Base-by-base conservation (phyloP, 2,888 invertebrate species). In the Anorthoa munda region DNA sequence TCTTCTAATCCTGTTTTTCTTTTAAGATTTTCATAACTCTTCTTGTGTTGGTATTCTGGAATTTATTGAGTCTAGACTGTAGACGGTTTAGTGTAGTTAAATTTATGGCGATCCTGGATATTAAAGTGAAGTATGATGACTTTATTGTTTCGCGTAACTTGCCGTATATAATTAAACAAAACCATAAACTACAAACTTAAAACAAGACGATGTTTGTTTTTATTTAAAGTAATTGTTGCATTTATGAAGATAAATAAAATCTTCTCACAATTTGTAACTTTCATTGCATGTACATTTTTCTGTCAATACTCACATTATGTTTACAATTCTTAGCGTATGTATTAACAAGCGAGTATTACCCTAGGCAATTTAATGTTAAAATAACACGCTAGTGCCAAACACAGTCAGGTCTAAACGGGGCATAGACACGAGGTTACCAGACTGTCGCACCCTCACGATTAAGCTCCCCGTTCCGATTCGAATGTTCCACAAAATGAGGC, bases 371-470 rank as follows among this genome's bases (percentile, higher is more conserved):
- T 21, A 64, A 61, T 60, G 17, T 61, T 67, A 59, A 73, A 66
- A 59, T 66, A 76, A 45, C 66, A 59, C n/a, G 75, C 68, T 26
- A 75, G 68, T 75, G 13, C 45, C 48, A 72, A 73, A 50, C 56
- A 53, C 45, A 58, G 51, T 66, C 63, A 23, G 51, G 56, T 76
- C 63, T 83, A 79, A 90, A 90, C 87, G 77, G 53, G 64, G 85
- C 91, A 89, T 85, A 85, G 87, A 86, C 85, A 71, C 81, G 79
- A 84, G 79, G 79, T 84, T 81, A 85, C 87, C 90, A 90, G 90
- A 88, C 90, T 89, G 90, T 90, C 90, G 88, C 92, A 90, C 92
- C 92, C 92, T 90, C 82, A 85, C 81, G 87, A 89, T 89, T 89
- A 84, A 87, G 85, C 88, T 87, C 88, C 89, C 89, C 89, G 80